Percentiles rank a stretch among this genome's conserved stretches.
Conservation (phyloP, 2,888 invertebrate genomes). For the Brachylomia viminalis region DNA sequence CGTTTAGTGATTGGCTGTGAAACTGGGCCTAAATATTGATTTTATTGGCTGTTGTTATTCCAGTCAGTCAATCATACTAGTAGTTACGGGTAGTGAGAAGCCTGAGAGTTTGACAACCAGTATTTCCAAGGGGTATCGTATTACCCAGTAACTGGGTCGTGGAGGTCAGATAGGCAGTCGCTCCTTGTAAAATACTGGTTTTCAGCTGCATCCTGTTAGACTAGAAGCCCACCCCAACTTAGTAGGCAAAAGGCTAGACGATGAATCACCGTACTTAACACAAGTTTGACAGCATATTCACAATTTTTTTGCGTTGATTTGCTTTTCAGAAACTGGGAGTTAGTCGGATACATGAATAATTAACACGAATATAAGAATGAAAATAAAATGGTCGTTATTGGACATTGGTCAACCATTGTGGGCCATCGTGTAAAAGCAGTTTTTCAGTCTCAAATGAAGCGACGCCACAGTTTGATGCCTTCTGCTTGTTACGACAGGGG, state of each 20-base stretch:
- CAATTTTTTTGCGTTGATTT: not conserved
- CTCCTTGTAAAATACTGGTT: too few relatives aligned
- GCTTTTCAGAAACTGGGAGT: not conserved
- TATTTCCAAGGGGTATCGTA: too few relatives aligned
- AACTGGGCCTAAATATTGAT: not conserved
- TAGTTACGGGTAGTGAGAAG: too few relatives aligned
- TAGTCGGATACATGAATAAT: not conserved
- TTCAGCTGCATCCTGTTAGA: too few relatives aligned
- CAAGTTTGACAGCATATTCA: not conserved
- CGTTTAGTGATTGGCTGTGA: too few relatives aligned
- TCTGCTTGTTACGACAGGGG: slow-evolving; percentile 61
- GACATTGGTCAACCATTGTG: slow-evolving; percentile 1
- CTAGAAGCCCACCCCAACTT: too few relatives aligned
- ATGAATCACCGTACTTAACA: not conserved
- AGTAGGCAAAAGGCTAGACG: too few relatives aligned
- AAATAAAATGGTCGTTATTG: not conserved
- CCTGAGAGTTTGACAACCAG: too few relatives aligned
- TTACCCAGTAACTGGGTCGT: too few relatives aligned
- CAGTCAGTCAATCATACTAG: not conserved
- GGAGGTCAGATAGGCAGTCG: too few relatives aligned
- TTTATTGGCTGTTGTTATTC: not conserved
- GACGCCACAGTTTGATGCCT: slow-evolving; percentile 77
- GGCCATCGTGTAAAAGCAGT: slow-evolving; percentile 37
- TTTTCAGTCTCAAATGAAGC: slow-evolving; percentile 44
- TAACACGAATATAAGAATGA: not conserved